Conservation (phyloP, 1,140 invertebrate genomes). For the Apis laboriosa region DNA sequence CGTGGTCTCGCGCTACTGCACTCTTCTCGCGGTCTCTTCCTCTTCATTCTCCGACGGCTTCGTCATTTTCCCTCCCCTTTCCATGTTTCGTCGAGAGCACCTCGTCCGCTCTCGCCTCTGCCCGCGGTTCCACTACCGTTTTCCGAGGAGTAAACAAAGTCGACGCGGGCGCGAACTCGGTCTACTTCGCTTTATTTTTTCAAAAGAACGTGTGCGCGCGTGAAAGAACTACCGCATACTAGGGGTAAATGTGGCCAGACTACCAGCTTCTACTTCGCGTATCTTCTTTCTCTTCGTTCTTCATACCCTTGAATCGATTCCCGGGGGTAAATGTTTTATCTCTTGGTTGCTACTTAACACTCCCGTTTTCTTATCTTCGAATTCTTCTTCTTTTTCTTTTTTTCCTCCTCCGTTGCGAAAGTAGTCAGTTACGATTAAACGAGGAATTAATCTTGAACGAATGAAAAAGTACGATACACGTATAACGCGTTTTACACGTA, state of each 20-base stretch:
- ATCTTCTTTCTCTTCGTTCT: constrained; percentile 9
- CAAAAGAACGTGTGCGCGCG: constrained; percentile 40
- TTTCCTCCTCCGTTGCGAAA: neutral
- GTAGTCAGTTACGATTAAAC: neutral
- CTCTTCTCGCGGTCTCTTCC: constrained; percentile 31
- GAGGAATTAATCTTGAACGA: neutral
- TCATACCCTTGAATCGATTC: constrained; percentile 18
- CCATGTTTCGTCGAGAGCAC: constrained; percentile 18
- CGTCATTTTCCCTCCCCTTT: constrained; percentile 22
- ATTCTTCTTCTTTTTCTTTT: neutral
- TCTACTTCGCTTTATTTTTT: constrained; percentile 58
- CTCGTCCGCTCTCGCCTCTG: constrained; percentile 3
- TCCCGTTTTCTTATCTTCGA: neutral
- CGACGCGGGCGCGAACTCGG: constrained; percentile 45
- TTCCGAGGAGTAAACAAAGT: constrained; percentile 52
- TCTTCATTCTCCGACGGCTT: constrained; percentile 31
- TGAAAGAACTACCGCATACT: constrained; percentile 32
- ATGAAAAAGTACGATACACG: neutral
- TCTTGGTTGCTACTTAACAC: constrained; percentile 9
- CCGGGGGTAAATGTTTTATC: neutral
- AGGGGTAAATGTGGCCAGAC: constrained; percentile 34
- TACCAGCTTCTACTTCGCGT: neutral
- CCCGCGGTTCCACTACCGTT: constrained; percentile 32
- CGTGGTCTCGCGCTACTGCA: constrained; percentile 13
- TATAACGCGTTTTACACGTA: neutral